Evolutionary conservation across 2,113 vertebrate genomes (phyloP).

Genomic region (Ptychochromis oligacanthus): DNA sequence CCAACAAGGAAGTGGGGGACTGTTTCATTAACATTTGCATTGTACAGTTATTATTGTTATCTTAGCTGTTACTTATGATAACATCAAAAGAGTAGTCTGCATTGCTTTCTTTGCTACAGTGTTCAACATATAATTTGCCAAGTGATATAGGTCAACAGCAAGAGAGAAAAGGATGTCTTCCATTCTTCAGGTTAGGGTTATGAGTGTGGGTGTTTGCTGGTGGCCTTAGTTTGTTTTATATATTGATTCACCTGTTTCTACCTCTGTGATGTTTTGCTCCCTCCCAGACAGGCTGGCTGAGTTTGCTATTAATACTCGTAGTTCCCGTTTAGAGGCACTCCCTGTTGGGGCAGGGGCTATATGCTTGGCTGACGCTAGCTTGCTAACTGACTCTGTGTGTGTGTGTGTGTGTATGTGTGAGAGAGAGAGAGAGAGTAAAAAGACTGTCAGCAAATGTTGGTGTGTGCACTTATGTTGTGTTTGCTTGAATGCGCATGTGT

Average conservation of each 20-base stretch:
- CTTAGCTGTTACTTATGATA: conserved; percentile 20
- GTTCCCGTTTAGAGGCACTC: conserved; percentile 68
- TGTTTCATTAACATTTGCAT: neutral
- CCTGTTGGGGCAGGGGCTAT: conserved; percentile 69
- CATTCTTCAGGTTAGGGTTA: conserved; percentile 5
- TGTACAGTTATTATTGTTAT: neutral
- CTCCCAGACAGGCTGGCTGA: conserved; percentile 62
- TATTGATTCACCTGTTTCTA: conserved; percentile 76
- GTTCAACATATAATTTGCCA: conserved; percentile 8
- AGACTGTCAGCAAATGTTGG: conserved; percentile 39
- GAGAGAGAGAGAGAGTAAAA: neutral
- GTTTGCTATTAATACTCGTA: conserved; percentile 76
- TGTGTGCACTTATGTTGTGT: conserved; percentile 14
- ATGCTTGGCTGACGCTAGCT: conserved; percentile 63
- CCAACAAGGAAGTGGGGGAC: neutral
- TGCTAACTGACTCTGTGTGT: conserved; percentile 52
- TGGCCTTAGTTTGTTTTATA: conserved; percentile 55
- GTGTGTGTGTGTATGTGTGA: neutral
- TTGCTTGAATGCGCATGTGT: neutral
- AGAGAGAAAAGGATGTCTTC: conserved; percentile 4
- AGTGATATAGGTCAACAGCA: conserved; percentile 24
- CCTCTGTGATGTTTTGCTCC: conserved; percentile 59
- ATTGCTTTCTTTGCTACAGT: conserved; percentile 2
- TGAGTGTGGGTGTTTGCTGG: conserved; percentile 17
- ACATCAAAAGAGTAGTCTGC: conserved; percentile 14